phyloP scores from a whole-genome alignment of 2,797 vertebrate genomes.

The Decapterus maruadsi region DNA sequence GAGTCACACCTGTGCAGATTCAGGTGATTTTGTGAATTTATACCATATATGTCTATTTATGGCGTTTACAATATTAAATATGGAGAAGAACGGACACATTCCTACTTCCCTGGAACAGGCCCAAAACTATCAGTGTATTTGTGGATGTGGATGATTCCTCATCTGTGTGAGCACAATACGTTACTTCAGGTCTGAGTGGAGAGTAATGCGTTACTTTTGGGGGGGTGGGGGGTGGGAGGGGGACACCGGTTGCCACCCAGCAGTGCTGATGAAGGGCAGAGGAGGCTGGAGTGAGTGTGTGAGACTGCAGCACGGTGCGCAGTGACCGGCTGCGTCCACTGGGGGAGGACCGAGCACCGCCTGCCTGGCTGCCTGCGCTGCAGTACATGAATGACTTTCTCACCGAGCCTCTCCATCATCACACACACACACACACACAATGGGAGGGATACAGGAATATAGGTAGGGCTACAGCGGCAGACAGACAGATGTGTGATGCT shows the following conservation, averaged over 20 bases:
- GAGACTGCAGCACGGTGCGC: conserved; percentile 80
- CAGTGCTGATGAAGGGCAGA: conserved; percentile 53
- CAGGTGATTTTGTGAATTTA: neutral
- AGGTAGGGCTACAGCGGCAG: conserved; percentile 77
- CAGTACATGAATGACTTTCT: conserved; percentile 78
- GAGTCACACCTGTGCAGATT: neutral
- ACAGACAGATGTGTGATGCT: conserved; percentile 85
- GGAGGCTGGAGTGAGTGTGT: conserved; percentile 36
- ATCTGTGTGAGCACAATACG: neutral
- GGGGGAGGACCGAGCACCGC: conserved; percentile 86
- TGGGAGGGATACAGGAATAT: conserved; percentile 78
- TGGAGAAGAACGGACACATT: too few relatives aligned
- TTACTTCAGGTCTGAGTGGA: neutral
- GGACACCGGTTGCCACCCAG: conserved; percentile 59
- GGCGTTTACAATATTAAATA: neutral
- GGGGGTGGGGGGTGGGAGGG: neutral
- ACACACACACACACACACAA: conserved; percentile 35
- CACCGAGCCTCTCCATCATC: conserved; percentile 80
- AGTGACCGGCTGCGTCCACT: conserved; percentile 83
- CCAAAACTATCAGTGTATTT: neutral
- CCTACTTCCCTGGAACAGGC: too few relatives aligned
- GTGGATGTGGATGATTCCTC: neutral
- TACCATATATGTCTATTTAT: neutral
- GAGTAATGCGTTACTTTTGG: conserved; percentile 24
- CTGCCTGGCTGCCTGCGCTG: conserved; percentile 64